Evolutionary conservation across 1,140 invertebrate species (phyloP).

Genomic region (Teleopsis dalmanni): DNA sequence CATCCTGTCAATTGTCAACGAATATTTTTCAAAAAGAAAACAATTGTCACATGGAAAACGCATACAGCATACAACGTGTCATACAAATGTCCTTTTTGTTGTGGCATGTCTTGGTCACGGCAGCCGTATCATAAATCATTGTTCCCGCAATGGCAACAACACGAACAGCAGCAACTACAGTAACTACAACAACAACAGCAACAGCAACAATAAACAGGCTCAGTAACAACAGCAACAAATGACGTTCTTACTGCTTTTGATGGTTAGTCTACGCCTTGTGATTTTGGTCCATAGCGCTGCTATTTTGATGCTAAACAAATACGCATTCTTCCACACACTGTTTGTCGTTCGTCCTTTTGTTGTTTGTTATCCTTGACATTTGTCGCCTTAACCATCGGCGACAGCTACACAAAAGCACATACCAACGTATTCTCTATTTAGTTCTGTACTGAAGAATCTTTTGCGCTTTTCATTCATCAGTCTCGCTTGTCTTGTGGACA

Average conservation of each 20-base stretch:
- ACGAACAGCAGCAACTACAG: background rate
- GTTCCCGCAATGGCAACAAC: background rate
- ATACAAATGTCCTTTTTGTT: constrained; percentile 4
- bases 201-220: background rate
- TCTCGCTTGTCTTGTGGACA: background rate
- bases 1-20: too few relatives aligned
- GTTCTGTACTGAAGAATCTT: background rate
- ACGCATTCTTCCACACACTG: background rate
- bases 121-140: constrained; percentile 10
- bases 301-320: background rate
- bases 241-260: background rate
- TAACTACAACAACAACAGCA: constrained; percentile 1
- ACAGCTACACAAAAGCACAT: background rate
- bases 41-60: too few relatives aligned
- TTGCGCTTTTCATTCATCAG: background rate
- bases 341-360: background rate
- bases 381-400: constrained; percentile 9
- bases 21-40: too few relatives aligned
- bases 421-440: background rate
- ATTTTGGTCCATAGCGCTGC: background rate
- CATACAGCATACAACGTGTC: too few relatives aligned
- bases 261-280: background rate
- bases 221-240: background rate
- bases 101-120: constrained; percentile 7
- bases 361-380: constrained; percentile 14